These are phyloP conservation scores for Enteromius treurensis DNA, from an alignment of 2,797 vertebrate genomes.

Conservation along the genomic window DNA sequence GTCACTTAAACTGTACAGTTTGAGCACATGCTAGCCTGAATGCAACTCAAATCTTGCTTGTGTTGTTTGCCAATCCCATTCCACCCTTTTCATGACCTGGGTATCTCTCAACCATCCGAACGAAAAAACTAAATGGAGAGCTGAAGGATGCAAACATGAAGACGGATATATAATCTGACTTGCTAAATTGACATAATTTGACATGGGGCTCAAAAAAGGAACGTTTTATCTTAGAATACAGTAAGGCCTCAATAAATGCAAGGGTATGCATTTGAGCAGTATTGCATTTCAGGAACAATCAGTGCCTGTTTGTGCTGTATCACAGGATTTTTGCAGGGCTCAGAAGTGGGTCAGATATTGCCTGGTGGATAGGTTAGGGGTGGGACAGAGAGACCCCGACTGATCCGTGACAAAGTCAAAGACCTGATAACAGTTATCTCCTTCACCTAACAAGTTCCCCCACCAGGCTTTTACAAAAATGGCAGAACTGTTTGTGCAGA, in stretches of 20 bases:
- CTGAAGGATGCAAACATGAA: background rate
- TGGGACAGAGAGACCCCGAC: conserved; percentile 58
- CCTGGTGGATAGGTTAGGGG: conserved; percentile 14
- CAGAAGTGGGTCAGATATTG: conserved; percentile 36
- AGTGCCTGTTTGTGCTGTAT: background rate
- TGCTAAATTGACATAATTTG: background rate
- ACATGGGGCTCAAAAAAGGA: background rate
- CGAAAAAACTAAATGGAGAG: background rate
- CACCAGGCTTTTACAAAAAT: conserved; percentile 55
- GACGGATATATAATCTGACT: background rate
- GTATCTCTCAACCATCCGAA: background rate
- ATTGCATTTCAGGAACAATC: conserved; percentile 13
- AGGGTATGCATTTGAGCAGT: background rate
- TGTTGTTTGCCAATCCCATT: background rate
- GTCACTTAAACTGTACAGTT: background rate
- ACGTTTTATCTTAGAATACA: background rate
- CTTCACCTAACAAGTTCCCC: conserved; percentile 67
- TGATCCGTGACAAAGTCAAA: conserved; percentile 66
- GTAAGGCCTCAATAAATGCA: background rate
- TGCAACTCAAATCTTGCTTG: background rate
- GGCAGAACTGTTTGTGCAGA: conserved; percentile 52
- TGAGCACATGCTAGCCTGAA: background rate
- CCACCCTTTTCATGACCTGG: background rate
- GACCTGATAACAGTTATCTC: conserved; percentile 74
- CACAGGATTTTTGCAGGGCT: background rate